Evolutionary conservation across 2,113 vertebrate genomes (phyloP).

Genomic region (Rissa tridactyla): DNA sequence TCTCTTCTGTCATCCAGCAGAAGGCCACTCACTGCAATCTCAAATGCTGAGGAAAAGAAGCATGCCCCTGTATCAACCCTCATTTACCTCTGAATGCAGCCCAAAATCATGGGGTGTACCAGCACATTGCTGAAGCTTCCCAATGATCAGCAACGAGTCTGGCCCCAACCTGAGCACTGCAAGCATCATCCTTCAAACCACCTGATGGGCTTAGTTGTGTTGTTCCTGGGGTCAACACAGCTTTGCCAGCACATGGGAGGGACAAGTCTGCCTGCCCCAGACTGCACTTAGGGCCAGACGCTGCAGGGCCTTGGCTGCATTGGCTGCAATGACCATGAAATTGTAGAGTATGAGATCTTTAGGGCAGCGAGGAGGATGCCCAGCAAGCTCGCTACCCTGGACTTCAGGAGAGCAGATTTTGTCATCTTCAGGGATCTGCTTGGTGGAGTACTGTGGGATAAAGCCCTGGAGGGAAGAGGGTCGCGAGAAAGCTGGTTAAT

Average conservation of each 20-base stretch:
- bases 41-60: neutral
- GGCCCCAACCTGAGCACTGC: fast-evolving
- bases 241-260: neutral
- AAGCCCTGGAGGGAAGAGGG: neutral
- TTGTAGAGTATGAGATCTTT: neutral
- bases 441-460: neutral
- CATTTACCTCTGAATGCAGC: neutral
- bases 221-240: neutral
- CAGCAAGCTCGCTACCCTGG: neutral
- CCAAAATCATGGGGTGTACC: neutral
- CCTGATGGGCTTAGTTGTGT: fast-evolving
- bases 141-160: neutral
- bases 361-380: neutral
- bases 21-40: neutral
- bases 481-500: neutral
- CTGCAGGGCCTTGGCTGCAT: neutral
- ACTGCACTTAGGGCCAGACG: neutral
- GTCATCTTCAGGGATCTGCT: neutral
- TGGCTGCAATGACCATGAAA: neutral
- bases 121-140: neutral
- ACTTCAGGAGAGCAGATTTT: neutral
- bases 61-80: fast-evolving
- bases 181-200: neutral
- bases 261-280: neutral
- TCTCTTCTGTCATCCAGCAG: neutral